Evolutionary conservation across 35 echinoderm and acorn worm species (phyloP).

Genomic region (Apostichopus parvimensis): DNA sequence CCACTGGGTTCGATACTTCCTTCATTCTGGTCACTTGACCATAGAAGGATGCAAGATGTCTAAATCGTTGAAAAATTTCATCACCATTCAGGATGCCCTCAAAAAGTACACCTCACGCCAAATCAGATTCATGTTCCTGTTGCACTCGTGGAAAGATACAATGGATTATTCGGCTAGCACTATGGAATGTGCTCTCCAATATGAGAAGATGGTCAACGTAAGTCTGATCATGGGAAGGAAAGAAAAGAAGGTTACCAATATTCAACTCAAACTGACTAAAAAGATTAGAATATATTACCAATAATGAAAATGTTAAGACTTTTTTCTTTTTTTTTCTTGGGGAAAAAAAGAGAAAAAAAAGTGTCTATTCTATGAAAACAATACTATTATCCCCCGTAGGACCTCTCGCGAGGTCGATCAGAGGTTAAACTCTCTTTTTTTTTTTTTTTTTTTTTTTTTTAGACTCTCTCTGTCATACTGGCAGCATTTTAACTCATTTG

Average conservation of each 20-base stretch:
- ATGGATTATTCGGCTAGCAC: conserved; percentile 89
- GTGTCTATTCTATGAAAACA: no score
- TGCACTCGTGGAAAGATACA: conserved; percentile 97
- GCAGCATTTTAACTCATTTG: no score
- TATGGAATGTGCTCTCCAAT: conserved; percentile 88
- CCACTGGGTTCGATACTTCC: conserved; percentile 95
- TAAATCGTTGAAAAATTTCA: conserved; percentile 98
- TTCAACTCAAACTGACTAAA: no score
- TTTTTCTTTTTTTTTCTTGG: no score
- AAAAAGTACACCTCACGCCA: conserved; percentile 80
- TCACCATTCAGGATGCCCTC: conserved; percentile 89
- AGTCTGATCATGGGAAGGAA: conserved; percentile 29
- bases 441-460: no score
- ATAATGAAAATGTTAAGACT: no score
- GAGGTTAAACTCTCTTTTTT: no score
- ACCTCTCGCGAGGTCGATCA: no score
- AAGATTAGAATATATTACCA: no score
- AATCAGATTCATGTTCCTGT: conserved; percentile 84
- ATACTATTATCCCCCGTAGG: no score
- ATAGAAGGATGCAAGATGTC: conserved; percentile 99
- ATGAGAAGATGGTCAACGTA: conserved; percentile 95
- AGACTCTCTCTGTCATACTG: no score
- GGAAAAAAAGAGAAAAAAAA: no score
- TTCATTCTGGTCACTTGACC: conserved; percentile 96
- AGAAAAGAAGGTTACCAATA: background rate